Evolutionary conservation across 2,797 vertebrate species (phyloP).

Genomic region (Rhynchotus rufescens): DNA sequence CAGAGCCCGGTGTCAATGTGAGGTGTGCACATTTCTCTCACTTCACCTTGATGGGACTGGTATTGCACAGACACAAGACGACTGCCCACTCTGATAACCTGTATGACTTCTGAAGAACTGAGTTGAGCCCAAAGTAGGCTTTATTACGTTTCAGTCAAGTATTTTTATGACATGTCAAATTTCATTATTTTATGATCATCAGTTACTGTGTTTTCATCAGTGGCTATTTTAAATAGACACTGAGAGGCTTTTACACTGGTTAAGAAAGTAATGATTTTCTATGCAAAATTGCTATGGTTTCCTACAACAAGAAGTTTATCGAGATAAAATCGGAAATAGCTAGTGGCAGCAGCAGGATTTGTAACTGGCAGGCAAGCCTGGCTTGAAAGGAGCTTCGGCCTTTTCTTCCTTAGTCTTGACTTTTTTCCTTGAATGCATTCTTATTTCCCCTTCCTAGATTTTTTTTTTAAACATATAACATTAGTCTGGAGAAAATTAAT

Average conservation of each 20-base stretch:
- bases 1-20: neutral
- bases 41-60: fast-evolving
- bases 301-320: slow-evolving; percentile 27
- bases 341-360: slow-evolving; percentile 42
- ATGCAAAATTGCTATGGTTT: slow-evolving; percentile 54
- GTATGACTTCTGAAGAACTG: neutral
- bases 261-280: slow-evolving; percentile 40
- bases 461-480: slow-evolving; percentile 17
- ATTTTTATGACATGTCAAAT: neutral
- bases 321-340: slow-evolving; percentile 37
- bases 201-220: slow-evolving; percentile 32
- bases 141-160: neutral
- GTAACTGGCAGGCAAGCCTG: neutral
- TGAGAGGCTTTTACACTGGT: neutral
- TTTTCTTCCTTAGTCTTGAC: slow-evolving; percentile 12
- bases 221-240: neutral
- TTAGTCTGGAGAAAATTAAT: slow-evolving; percentile 25
- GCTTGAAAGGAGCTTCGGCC: neutral
- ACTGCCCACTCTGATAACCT: neutral
- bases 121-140: neutral
- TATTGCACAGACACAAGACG: fast-evolving
- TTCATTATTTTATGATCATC: slow-evolving; percentile 14
- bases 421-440: slow-evolving; percentile 39
- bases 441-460: slow-evolving; percentile 21
- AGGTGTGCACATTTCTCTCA: fast-evolving